Conservation (phyloP, 2,113 vertebrate genomes). For the Ibidorhyncha struthersii region DNA sequence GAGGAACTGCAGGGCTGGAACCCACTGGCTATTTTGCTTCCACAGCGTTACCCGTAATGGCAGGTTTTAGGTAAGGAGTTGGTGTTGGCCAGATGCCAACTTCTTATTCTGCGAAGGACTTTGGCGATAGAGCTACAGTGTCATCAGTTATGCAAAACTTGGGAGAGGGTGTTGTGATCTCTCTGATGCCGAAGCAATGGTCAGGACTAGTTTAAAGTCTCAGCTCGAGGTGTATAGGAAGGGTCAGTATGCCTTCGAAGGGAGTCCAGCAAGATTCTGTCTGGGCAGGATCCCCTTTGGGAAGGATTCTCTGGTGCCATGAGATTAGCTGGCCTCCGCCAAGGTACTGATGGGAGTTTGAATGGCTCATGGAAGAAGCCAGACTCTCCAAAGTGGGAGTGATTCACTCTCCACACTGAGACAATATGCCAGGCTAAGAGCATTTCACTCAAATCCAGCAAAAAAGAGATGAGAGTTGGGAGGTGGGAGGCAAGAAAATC, state of each 20-base stretch:
- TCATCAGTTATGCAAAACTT: background rate
- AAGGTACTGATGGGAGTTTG: background rate
- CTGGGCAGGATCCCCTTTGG: background rate
- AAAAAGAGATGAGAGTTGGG: background rate
- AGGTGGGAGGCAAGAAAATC: conserved; percentile 15
- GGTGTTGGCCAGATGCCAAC: background rate
- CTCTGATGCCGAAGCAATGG: background rate
- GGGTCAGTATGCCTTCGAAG: background rate
- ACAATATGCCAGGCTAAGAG: background rate
- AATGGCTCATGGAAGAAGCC: background rate
- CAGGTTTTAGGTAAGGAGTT: background rate
- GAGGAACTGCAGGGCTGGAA: background rate
- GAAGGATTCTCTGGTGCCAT: background rate
- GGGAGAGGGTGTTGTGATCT: too few relatives aligned
- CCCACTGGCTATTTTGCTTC: background rate
- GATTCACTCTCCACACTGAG: background rate
- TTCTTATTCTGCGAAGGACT: background rate
- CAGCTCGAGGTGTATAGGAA: background rate
- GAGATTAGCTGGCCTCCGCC: background rate
- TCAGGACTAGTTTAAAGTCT: background rate
- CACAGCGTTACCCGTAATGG: background rate
- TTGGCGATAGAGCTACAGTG: background rate
- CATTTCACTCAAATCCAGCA: background rate
- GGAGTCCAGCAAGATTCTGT: background rate
- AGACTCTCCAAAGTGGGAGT: background rate